Percentiles rank a stretch among this genome's conserved stretches.
These are phyloP conservation scores for Crotalus viridis DNA, from an alignment of 2,113 vertebrate genomes.

Conservation along the genomic window DNA sequence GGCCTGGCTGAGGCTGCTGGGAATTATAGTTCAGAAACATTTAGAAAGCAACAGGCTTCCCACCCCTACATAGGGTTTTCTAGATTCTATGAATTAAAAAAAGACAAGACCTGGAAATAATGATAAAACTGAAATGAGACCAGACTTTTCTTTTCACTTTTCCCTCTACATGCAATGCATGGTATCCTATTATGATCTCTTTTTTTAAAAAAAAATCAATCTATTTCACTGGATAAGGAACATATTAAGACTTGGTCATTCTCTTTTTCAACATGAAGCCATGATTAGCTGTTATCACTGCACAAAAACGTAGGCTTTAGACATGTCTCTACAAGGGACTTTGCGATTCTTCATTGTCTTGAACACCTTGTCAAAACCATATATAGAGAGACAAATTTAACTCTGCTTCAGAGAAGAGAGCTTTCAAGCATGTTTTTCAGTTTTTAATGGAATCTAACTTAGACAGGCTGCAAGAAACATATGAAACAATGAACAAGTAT, in stretches of 20 bases:
- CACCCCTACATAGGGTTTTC: not conserved
- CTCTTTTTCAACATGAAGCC: slow-evolving; percentile 57
- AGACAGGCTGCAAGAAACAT: slow-evolving; percentile 52
- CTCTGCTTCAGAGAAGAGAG: slow-evolving; percentile 49
- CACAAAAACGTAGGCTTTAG: slow-evolving; percentile 59
- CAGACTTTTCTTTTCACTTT: not conserved
- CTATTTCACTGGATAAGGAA: slow-evolving; percentile 58
- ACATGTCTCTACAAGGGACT: slow-evolving; percentile 63
- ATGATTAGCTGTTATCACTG: slow-evolving; percentile 62
- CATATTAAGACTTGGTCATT: slow-evolving; percentile 58
- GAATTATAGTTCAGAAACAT: not conserved
- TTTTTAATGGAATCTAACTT: slow-evolving; percentile 66
- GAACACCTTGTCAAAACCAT: slow-evolving; percentile 58
- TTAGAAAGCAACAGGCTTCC: not conserved
- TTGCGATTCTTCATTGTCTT: slow-evolving; percentile 61
- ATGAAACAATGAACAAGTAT: slow-evolving; percentile 60
- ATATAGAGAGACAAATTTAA: slow-evolving; percentile 40
- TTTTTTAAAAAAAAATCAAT: slow-evolving; percentile 7
- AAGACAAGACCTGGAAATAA: not conserved
- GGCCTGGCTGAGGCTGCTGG: not conserved
- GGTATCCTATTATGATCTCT: slow-evolving; percentile 4
- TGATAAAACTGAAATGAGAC: not conserved
- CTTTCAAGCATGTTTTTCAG: slow-evolving; percentile 48
- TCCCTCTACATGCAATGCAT: not conserved
- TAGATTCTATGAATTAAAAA: not conserved